Percentiles rank a stretch among this genome's conserved stretches.
Conservation (phyloP, 2,888 invertebrate species). For the Eupithecia inturbata region DNA sequence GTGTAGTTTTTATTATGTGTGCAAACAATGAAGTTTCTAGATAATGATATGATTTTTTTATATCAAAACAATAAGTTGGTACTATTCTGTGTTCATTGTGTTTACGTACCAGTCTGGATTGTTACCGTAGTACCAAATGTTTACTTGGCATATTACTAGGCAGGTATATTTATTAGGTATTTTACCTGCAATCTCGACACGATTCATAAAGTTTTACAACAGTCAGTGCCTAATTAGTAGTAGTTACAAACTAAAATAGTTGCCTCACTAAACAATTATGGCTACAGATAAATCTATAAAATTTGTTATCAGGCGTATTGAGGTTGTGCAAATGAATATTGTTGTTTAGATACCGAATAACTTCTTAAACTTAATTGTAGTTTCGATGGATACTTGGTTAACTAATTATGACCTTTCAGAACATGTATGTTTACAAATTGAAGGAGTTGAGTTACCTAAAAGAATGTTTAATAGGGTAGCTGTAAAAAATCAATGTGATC, state of each 20-base stretch:
- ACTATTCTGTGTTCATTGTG: background rate
- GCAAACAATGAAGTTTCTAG: too few species aligned
- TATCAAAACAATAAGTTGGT: too few species aligned
- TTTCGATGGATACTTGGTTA: too few species aligned
- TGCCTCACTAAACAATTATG: slow-evolving; percentile 40
- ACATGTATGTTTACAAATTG: too few species aligned
- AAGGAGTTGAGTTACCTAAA: too few species aligned
- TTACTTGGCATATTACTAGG: background rate
- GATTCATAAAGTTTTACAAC: slow-evolving; percentile 44
- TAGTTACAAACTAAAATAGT: slow-evolving; percentile 26
- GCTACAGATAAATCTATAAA: slow-evolving; percentile 31
- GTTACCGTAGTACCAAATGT: background rate
- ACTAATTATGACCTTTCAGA: too few species aligned
- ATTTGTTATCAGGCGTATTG: background rate
- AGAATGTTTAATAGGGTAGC: too few species aligned
- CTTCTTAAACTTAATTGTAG: too few species aligned
- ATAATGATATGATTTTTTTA: too few species aligned
- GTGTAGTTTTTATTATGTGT: too few species aligned
- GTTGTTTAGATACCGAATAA: background rate
- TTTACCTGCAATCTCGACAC: slow-evolving; percentile 23
- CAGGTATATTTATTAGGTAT: slow-evolving; percentile 7
- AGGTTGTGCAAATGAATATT: slow-evolving; percentile 9
- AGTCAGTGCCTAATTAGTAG: slow-evolving; percentile 12
- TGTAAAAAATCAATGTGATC: too few species aligned
- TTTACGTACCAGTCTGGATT: background rate